These are phyloP conservation scores for Luffia ferchaultella DNA, from an alignment of 2,888 invertebrate species.

Conservation along the genomic window DNA sequence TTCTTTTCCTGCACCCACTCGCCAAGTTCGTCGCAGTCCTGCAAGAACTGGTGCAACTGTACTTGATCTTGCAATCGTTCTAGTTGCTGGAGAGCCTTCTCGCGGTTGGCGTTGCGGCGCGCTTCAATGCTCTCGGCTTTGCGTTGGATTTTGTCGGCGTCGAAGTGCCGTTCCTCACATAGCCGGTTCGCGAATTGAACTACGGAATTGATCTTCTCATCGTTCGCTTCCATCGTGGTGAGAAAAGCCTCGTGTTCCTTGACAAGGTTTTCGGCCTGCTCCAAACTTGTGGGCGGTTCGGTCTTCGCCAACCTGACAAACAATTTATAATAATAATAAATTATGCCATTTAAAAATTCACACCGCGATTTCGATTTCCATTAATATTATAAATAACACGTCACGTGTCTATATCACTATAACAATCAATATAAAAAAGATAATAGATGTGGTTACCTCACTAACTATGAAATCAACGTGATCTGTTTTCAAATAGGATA, in stretches of 20 bases:
- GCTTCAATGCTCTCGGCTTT: conserved; percentile 95
- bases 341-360: background rate
- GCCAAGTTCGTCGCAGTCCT: conserved; percentile 94
- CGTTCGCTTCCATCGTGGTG: conserved; percentile 99
- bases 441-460: too few relatives aligned
- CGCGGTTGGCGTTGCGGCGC: conserved; percentile 87
- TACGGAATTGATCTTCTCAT: conserved; percentile 98
- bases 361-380: too few relatives aligned
- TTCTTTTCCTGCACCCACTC: conserved; percentile 99
- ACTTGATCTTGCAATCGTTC: conserved; percentile 94
- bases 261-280: conserved; percentile 96
- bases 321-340: conserved; percentile 1
- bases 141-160: conserved; percentile 94
- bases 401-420: too few relatives aligned
- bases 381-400: too few relatives aligned
- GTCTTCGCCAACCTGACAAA: conserved; percentile 89
- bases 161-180: conserved; percentile 94
- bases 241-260: conserved; percentile 99
- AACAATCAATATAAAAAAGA: too few relatives aligned
- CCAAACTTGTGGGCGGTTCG: conserved; percentile 92
- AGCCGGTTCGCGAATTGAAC: conserved; percentile 92
- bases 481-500: too few relatives aligned
- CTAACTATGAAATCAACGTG: too few relatives aligned
- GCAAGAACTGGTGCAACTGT: conserved; percentile 93
- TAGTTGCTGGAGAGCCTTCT: conserved; percentile 90